Base-by-base conservation (phyloP, 2,797 vertebrate genomes). In the Philypnodon macrostomus region DNA sequence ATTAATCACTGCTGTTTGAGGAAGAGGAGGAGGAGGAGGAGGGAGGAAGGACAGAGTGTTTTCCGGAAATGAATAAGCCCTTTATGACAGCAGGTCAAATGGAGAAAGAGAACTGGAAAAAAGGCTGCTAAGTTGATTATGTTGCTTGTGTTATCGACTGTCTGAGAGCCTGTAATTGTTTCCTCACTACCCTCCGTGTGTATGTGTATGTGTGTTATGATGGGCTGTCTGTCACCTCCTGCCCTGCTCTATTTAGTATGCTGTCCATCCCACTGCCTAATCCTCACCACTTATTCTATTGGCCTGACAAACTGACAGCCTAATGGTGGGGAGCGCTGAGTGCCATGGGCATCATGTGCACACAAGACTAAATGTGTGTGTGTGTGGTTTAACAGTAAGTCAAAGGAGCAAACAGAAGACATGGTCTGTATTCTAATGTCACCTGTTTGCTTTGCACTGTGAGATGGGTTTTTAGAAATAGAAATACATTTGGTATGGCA, bases 281-380 rank as follows among this genome's bases (percentile, higher is more conserved):
- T 87, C 80, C 75, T 65, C 57, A 12, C 39, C 73, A 76, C 77
- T 83, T 85, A 81, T 86, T 82, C 83, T 79, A 73, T 81, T 87
- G 86, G 85, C 80, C 73, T 56, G 76, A 73, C 78, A 85, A n/a
- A n/a, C 75, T 83, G 83, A 83, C 83, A 79, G 77, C 58, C 84
- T 83, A 85, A 85, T 81, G 64, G 64, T 9, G 56, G 40, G 68
- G 55, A 53, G 65, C 57, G 38, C 58, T n/a, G n/a, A n/a, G n/a
- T n/a, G n/a, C n/a, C n/a, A n/a, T n/a, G n/a, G n/a, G n/a, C n/a
- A n/a, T n/a, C n/a, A n/a, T n/a, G n/a, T n/a, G n/a, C n/a, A n/a
- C n/a, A n/a, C n/a, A n/a, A n/a, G n/a, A n/a, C n/a, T n/a, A n/a
- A n/a, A 57, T 62, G 67, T 73, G 55, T 70, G 67, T 53, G 0